A percentile compares a stretch with the other conserved stretches of the same genome.
These are phyloP conservation scores for Artibeus lituratus DNA, from an alignment of 2,797 vertebrate genomes.

Conservation along the genomic window DNA sequence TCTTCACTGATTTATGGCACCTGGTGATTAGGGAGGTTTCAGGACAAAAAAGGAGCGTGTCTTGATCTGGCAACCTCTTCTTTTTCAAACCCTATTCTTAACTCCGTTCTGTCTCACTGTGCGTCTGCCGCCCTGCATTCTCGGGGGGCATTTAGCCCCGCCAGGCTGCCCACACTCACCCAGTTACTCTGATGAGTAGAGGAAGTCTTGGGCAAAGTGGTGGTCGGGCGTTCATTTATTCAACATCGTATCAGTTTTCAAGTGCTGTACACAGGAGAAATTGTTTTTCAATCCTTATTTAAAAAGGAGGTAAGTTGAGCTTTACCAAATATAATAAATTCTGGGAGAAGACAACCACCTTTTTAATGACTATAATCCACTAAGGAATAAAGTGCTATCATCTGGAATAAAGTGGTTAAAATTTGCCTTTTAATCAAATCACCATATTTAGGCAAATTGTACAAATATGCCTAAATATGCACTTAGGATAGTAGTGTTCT, in stretches of 20 bases:
- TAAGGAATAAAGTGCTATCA: neutral
- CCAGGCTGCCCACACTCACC: neutral
- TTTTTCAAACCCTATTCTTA: neutral
- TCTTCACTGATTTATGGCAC: neutral
- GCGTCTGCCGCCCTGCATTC: neutral
- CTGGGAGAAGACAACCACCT: neutral
- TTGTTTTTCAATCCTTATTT: conserved; percentile 1
- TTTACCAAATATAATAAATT: conserved; percentile 10
- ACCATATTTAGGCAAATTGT: neutral
- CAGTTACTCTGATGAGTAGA: neutral
- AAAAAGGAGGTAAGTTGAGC: conserved; percentile 15
- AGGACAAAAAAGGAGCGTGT: neutral
- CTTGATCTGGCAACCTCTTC: neutral
- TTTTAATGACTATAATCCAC: neutral
- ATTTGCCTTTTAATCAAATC: conserved; percentile 15
- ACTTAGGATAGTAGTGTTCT: neutral
- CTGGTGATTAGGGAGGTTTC: neutral
- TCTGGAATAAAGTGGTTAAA: neutral
- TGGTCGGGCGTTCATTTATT: neutral
- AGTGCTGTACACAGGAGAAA: neutral
- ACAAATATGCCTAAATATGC: neutral
- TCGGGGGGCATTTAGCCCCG: neutral
- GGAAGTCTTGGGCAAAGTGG: neutral
- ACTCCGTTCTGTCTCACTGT: neutral
- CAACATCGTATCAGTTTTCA: neutral